A percentile compares a stretch with the other conserved stretches of the same genome.
Evolutionary conservation across 2,888 invertebrate species (phyloP).

Genomic region (Eueremaeus valkanovi): DNA sequence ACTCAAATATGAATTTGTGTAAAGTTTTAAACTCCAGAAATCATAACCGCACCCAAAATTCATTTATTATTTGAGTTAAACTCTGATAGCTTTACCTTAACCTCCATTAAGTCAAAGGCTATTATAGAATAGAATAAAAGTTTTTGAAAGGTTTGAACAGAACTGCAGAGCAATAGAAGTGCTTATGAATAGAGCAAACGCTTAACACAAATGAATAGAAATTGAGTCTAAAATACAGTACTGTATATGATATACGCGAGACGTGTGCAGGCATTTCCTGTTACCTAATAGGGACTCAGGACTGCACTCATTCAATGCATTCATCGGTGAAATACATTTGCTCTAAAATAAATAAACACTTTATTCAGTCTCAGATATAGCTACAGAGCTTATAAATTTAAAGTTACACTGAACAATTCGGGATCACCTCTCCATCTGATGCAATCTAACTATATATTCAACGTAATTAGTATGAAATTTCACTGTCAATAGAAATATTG

Average conservation of each 20-base stretch:
- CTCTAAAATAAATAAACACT: conserved; percentile 35
- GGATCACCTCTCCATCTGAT: too few relatives aligned
- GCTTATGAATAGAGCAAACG: conserved; percentile 14
- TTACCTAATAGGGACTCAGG: conserved; percentile 36
- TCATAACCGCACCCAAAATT: conserved; percentile 26
- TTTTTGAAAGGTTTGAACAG: neutral
- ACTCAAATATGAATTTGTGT: too few relatives aligned
- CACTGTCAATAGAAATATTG: too few relatives aligned
- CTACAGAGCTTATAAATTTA: too few relatives aligned
- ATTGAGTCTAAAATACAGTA: too few relatives aligned
- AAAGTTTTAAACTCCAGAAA: neutral
- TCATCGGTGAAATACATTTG: conserved; percentile 27
- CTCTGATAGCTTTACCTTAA: too few relatives aligned
- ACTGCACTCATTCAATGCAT: too few relatives aligned
- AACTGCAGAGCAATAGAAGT: conserved; percentile 10
- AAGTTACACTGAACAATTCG: too few relatives aligned
- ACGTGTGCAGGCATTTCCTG: conserved; percentile 36
- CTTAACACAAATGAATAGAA: too few relatives aligned
- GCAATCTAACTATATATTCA: too few relatives aligned
- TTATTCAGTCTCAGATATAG: conserved; percentile 21
- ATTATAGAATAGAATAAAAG: conserved; percentile 8
- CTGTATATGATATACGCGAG: conserved; percentile 8
- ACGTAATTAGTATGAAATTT: too few relatives aligned
- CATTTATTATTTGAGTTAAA: conserved; percentile 20
- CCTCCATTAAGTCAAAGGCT: neutral